phyloP scores from a whole-genome alignment of 1,140 invertebrate genomes.

The Ectropis grisescens region DNA sequence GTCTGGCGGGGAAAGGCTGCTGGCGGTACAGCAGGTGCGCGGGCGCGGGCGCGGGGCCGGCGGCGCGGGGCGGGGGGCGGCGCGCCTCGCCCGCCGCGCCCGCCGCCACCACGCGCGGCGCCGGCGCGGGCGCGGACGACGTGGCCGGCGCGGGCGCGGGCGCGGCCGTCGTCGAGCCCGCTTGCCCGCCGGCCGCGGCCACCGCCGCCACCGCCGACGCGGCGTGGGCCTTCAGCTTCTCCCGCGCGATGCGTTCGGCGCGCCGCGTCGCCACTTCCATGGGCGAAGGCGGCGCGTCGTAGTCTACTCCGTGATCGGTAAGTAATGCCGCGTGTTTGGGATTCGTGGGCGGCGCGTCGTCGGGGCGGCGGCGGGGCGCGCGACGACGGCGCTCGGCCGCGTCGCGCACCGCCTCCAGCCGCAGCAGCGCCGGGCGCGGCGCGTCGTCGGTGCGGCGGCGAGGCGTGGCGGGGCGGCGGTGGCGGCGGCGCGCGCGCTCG shows the following conservation, averaged over 20 bases:
- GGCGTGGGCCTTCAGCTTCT: constrained; percentile 76
- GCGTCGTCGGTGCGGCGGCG: constrained; percentile 69
- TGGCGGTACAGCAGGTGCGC: constrained; percentile 24
- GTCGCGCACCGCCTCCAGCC: constrained; percentile 85
- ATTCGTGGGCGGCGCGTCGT: constrained; percentile 83
- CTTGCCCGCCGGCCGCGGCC: constrained; percentile 28
- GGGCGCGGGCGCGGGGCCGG: constrained; percentile 4
- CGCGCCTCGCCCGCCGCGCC: constrained; percentile 2
- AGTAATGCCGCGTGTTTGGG: constrained; percentile 88
- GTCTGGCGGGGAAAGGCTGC: constrained; percentile 29
- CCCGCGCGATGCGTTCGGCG: constrained; percentile 86
- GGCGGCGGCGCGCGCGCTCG: constrained; percentile 88
- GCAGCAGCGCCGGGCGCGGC: constrained; percentile 59
- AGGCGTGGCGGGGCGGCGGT: constrained; percentile 78
- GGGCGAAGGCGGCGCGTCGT: constrained; percentile 87
- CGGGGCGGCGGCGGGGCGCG: constrained; percentile 79
- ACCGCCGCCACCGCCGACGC: too few species aligned
- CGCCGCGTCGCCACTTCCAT: constrained; percentile 87
- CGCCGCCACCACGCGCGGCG: constrained; percentile 9
- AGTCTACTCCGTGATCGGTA: constrained; percentile 86
- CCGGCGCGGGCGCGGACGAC: constrained; percentile 76
- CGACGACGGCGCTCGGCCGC: constrained; percentile 77
- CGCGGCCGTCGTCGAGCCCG: constrained; percentile 20
- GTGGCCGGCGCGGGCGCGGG: constrained; percentile 50
- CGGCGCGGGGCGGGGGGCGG: constrained; percentile 3